Conservation (phyloP, 2,888 invertebrate genomes). For the Drosophila hamatofila region DNA sequence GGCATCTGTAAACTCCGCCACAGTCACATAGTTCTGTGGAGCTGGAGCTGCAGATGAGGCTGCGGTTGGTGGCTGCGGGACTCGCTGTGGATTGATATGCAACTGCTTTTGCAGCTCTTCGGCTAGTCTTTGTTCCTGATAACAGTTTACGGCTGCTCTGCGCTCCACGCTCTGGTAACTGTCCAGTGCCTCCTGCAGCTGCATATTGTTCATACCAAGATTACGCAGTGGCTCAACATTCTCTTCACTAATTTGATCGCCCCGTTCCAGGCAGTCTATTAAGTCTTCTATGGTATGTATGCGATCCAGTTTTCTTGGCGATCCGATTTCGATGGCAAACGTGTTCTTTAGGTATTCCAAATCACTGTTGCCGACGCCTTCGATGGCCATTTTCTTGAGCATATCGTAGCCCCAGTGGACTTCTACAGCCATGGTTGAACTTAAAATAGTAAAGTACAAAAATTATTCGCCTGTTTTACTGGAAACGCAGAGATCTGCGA, state of each 20-base stretch:
- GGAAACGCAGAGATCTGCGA: not conserved
- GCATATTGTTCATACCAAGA: conserved; percentile 48
- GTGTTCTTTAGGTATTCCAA: conserved; percentile 67
- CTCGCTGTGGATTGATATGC: conserved; percentile 31
- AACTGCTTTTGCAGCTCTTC: conserved; percentile 62
- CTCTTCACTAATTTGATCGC: conserved; percentile 71
- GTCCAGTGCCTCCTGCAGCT: conserved; percentile 55
- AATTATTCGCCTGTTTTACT: not conserved
- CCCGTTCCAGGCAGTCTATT: conserved; percentile 78
- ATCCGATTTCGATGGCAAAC: conserved; percentile 71
- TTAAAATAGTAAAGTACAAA: not conserved
- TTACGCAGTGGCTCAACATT: conserved; percentile 70
- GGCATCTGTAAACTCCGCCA: conserved; percentile 54
- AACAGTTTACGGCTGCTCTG: conserved; percentile 46
- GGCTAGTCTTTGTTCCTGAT: conserved; percentile 67
- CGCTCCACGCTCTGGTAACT: conserved; percentile 42
- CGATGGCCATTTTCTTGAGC: conserved; percentile 60
- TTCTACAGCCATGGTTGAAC: conserved; percentile 9
- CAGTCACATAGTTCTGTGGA: conserved; percentile 43
- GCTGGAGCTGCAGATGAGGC: not conserved
- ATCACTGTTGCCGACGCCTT: conserved; percentile 37
- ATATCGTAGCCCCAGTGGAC: conserved; percentile 70
- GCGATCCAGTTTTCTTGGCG: conserved; percentile 65
- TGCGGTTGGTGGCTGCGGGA: not conserved
- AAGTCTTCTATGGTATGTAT: conserved; percentile 72